Evolutionary conservation across 2,888 invertebrate species (phyloP).

Genomic region (Dasypolia templi): DNA sequence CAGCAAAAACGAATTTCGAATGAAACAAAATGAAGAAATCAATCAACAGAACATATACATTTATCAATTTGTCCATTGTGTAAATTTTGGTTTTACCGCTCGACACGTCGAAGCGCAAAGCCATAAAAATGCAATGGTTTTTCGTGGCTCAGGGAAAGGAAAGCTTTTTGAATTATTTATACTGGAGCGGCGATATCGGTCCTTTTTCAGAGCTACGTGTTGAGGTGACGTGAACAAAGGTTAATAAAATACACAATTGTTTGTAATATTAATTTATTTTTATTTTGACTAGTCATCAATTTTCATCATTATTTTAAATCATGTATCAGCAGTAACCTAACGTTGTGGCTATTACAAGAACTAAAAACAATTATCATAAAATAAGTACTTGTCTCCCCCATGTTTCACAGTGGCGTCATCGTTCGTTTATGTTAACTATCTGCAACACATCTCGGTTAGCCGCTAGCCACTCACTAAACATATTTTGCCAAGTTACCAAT

Average conservation of each 20-base stretch:
- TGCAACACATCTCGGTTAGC: slow-evolving; percentile 15
- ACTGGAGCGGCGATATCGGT: background rate
- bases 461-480: slow-evolving; percentile 46
- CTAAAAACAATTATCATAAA: slow-evolving; percentile 59
- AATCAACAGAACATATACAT: too few relatives aligned
- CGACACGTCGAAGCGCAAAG: too few relatives aligned
- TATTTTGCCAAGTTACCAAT: slow-evolving; percentile 61
- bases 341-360: slow-evolving; percentile 52
- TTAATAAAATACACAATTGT: slow-evolving; percentile 56
- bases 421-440: background rate
- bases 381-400: slow-evolving; percentile 59
- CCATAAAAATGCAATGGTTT: too few relatives aligned
- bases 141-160: background rate
- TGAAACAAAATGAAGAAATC: too few relatives aligned
- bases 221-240: background rate
- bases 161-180: background rate
- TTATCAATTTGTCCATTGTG: too few relatives aligned
- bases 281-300: slow-evolving; percentile 86
- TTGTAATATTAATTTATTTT: slow-evolving; percentile 66
- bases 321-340: slow-evolving; percentile 57
- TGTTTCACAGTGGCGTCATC: slow-evolving; percentile 18
- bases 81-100: too few relatives aligned
- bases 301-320: slow-evolving; percentile 66
- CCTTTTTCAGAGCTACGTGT: background rate
- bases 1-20: too few relatives aligned